These are phyloP conservation scores for Urocynchramus pylzowi DNA, from an alignment of 2,113 vertebrate genomes.

Conservation along the genomic window DNA sequence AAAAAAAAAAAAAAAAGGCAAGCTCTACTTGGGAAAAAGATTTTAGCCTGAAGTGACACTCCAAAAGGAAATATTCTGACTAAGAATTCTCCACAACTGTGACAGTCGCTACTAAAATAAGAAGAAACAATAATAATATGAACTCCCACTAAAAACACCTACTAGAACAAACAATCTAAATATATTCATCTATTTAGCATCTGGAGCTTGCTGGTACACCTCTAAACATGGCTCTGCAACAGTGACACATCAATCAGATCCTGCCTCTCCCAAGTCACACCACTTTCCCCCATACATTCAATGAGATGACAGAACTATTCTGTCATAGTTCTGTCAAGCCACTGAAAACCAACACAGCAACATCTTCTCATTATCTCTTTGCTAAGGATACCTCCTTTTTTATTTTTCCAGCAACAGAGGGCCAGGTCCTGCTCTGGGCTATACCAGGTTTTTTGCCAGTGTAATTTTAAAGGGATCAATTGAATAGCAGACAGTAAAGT, in stretches of 20 bases:
- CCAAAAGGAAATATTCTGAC: background rate
- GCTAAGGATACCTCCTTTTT: background rate
- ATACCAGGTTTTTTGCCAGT: background rate
- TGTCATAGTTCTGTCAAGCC: no score
- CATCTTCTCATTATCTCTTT: background rate
- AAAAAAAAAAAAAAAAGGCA: background rate
- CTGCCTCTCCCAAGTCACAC: background rate
- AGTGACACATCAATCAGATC: background rate
- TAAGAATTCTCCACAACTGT: background rate
- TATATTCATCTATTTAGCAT: slow-evolving; percentile 39
- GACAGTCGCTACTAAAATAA: background rate
- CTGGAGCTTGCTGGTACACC: slow-evolving; percentile 15
- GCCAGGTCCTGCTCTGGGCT: background rate
- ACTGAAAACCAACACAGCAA: background rate
- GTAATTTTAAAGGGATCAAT: background rate
- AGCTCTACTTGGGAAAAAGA: background rate
- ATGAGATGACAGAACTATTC: background rate
- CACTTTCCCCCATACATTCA: background rate
- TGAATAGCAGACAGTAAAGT: fast-evolving
- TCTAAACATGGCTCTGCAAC: background rate
- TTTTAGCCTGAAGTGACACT: slow-evolving; percentile 10
- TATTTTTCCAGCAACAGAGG: background rate
- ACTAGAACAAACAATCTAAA: slow-evolving; percentile 26
- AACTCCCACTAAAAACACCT: background rate
- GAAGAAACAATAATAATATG: background rate